phyloP scores from a whole-genome alignment of 2,797 vertebrate species.

The Rhinatrema bivittatum region DNA sequence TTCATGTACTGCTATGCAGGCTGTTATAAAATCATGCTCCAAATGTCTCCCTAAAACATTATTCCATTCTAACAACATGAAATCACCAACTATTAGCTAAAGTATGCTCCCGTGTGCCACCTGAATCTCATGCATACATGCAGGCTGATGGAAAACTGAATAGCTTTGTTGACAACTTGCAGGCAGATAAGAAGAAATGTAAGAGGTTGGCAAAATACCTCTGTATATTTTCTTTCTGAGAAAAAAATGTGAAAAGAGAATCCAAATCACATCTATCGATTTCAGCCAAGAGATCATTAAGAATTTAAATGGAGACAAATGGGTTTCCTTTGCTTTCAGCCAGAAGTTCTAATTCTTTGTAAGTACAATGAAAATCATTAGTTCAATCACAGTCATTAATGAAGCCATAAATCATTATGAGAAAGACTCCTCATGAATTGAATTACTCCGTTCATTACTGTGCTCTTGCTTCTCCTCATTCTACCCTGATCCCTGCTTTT shows the following conservation, averaged over 20 bases:
- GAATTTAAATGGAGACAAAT: conserved; percentile 22
- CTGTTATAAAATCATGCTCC: too few species aligned
- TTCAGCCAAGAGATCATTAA: conserved; percentile 10
- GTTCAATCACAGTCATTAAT: conserved; percentile 32
- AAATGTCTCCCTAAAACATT: too few species aligned
- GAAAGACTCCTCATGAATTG: conserved; percentile 28
- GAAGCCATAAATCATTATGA: conserved; percentile 39
- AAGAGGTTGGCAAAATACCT: too few species aligned
- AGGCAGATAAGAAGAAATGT: too few species aligned
- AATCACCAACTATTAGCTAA: too few species aligned
- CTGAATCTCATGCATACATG: too few species aligned
- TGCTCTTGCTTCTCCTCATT: not conserved
- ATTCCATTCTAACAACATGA: too few species aligned
- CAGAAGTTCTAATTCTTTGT: conserved; percentile 1
- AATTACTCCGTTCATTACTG: conserved; percentile 33
- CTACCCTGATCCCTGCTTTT: not conserved
- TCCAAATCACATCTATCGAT: not conserved
- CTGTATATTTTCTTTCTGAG: not conserved
- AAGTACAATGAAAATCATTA: conserved; percentile 11
- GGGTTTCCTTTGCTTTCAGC: conserved; percentile 10
- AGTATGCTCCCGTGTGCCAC: too few species aligned
- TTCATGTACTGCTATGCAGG: too few species aligned
- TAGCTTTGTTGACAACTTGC: too few species aligned
- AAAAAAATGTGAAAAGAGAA: not conserved
- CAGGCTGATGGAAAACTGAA: too few species aligned